Evolutionary conservation across 2,888 invertebrate genomes (phyloP).

Genomic region (Lasioglossum figueresi): DNA sequence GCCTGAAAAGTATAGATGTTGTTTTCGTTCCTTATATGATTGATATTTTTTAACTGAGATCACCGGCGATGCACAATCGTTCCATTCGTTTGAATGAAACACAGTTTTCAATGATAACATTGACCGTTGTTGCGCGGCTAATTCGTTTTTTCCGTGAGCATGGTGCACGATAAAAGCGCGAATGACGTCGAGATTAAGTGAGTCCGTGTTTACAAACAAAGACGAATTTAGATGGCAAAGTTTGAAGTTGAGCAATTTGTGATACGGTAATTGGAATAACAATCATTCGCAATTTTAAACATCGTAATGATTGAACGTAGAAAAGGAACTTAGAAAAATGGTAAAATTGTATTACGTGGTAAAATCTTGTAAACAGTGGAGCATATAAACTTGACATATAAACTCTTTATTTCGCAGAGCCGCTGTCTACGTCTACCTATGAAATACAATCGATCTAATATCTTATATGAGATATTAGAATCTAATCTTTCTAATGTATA

Average conservation of each 20-base stretch:
- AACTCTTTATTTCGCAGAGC: too few relatives aligned
- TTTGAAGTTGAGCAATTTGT: background rate
- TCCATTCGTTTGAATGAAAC: background rate
- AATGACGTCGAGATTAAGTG: background rate
- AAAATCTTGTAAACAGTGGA: background rate
- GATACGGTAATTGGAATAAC: background rate
- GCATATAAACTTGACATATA: too few relatives aligned
- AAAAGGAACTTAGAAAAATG: background rate
- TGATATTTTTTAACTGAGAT: background rate
- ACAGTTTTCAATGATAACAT: background rate
- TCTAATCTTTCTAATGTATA: too few relatives aligned
- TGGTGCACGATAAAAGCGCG: background rate
- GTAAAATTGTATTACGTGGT: background rate
- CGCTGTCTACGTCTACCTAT: too few relatives aligned
- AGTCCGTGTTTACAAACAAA: background rate
- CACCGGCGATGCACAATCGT: background rate
- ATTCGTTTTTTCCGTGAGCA: conserved; percentile 2
- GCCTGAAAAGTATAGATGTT: background rate
- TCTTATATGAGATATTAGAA: too few relatives aligned
- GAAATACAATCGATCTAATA: too few relatives aligned
- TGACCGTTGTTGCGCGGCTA: background rate
- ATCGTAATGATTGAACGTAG: background rate
- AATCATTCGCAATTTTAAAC: background rate
- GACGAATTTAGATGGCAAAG: background rate
- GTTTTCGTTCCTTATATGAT: background rate